Percentiles rank a stretch among this genome's conserved stretches.
phyloP scores from a whole-genome alignment of 2,797 vertebrate genomes.

The Podargus strigoides region DNA sequence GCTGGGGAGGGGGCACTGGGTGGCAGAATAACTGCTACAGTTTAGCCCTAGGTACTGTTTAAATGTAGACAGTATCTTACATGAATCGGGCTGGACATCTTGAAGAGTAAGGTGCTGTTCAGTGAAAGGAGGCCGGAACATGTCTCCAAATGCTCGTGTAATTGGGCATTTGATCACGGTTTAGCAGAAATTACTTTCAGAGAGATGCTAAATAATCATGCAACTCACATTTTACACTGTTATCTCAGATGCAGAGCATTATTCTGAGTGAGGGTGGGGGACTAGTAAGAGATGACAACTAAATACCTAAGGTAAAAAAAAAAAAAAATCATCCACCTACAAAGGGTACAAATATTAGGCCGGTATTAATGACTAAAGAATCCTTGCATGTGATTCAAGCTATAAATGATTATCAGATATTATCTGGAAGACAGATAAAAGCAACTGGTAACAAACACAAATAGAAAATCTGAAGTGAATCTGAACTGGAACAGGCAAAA shows the following conservation, averaged over 20 bases:
- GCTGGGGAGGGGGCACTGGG: no score
- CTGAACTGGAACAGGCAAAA: not conserved
- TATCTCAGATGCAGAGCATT: not conserved
- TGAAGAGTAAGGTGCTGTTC: not conserved
- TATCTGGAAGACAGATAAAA: not conserved
- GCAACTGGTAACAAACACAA: not conserved
- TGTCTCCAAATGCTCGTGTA: not conserved
- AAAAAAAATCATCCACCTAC: not conserved
- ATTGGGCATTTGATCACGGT: not conserved
- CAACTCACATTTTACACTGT: not conserved
- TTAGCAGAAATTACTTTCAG: not conserved
- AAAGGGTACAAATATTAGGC: not conserved
- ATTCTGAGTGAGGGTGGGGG: not conserved
- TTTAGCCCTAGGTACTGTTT: no score
- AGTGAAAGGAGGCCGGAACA: not conserved
- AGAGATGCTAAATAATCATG: not conserved
- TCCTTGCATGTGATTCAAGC: not conserved
- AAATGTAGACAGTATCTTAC: no score
- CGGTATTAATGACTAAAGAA: not conserved
- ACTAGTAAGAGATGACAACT: not conserved
- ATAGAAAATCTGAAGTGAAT: not conserved
- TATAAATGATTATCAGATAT: not conserved
- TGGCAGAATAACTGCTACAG: no score
- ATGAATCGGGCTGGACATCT: not conserved
- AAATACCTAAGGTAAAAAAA: not conserved